Conservation (phyloP, 2,113 vertebrate genomes). For the Oncorhynchus clarkii region DNA sequence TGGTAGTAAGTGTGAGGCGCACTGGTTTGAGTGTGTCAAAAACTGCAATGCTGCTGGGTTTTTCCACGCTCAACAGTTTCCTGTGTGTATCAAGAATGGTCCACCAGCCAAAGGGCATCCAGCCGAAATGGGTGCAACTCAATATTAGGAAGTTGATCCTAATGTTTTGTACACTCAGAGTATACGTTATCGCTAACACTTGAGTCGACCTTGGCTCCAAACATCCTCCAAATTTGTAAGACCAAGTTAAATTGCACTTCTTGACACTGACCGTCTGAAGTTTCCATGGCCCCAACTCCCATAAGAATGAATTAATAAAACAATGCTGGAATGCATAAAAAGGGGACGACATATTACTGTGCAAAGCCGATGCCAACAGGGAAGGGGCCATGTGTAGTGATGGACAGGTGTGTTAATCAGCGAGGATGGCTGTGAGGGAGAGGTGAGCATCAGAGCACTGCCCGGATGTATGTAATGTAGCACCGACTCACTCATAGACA, state of each 20-base stretch:
- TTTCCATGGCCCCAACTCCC: slow-evolving; percentile 12
- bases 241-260: slow-evolving; percentile 25
- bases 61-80: no score
- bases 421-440: background rate
- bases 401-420: slow-evolving; percentile 22
- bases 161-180: no score
- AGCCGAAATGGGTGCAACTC: no score
- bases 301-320: background rate
- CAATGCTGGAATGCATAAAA: background rate
- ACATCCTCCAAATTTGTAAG: slow-evolving; percentile 26
- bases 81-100: no score
- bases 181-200: slow-evolving; percentile 26
- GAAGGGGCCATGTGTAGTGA: background rate
- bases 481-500: background rate
- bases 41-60: no score
- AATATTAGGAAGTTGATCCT: no score
- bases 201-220: slow-evolving; percentile 13
- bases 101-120: no score
- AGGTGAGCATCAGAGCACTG: background rate
- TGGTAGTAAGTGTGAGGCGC: no score
- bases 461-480: background rate
- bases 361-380: background rate
- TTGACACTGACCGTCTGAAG: slow-evolving; percentile 14
- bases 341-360: background rate
- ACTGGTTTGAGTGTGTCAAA: no score